Percentiles rank a stretch among this genome's conserved stretches.
Conservation (phyloP, 1,140 invertebrate species). For the Oscheius sp. region DNA sequence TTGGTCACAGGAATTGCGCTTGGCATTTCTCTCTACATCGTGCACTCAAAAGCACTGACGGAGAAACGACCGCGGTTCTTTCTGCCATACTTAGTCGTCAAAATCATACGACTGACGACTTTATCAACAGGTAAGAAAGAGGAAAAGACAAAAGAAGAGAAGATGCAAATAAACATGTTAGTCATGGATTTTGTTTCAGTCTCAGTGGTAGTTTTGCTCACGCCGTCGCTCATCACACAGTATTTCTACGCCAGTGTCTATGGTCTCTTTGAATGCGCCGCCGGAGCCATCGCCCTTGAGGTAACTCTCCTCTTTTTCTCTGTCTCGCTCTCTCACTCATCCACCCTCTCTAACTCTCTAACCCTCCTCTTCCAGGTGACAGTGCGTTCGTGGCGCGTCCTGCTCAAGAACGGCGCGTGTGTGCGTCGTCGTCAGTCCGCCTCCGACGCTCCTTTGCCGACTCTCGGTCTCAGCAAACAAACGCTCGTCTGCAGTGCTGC, state of each 20-base stretch:
- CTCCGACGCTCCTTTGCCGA: constrained; percentile 7
- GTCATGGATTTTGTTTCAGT: constrained; percentile 21
- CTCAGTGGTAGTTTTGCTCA: constrained; percentile 6
- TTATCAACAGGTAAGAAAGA: constrained; percentile 10
- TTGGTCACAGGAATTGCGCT: background rate
- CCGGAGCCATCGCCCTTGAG: constrained; percentile 21
- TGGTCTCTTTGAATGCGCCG: constrained; percentile 16
- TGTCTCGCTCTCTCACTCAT: background rate
- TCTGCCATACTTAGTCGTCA: constrained; percentile 15
- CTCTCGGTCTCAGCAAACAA: constrained; percentile 4
- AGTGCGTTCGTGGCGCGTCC: background rate
- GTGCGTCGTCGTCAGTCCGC: constrained; percentile 13
- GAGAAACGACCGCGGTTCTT: background rate
- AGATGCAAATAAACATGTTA: background rate
- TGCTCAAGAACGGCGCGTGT: constrained; percentile 3
- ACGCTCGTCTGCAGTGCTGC: constrained; percentile 4
- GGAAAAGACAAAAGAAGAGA: background rate
- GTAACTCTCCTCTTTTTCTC: background rate
- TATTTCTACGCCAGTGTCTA: constrained; percentile 33
- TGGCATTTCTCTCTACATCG: background rate
- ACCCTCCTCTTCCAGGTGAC: constrained; percentile 14
- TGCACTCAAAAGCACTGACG: constrained; percentile 2
- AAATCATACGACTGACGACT: constrained; percentile 11
- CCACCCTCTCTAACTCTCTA: background rate
- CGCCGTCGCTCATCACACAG: constrained; percentile 19